phyloP scores from a whole-genome alignment of 2,113 vertebrate genomes.

The Pachycephala philippinensis region DNA sequence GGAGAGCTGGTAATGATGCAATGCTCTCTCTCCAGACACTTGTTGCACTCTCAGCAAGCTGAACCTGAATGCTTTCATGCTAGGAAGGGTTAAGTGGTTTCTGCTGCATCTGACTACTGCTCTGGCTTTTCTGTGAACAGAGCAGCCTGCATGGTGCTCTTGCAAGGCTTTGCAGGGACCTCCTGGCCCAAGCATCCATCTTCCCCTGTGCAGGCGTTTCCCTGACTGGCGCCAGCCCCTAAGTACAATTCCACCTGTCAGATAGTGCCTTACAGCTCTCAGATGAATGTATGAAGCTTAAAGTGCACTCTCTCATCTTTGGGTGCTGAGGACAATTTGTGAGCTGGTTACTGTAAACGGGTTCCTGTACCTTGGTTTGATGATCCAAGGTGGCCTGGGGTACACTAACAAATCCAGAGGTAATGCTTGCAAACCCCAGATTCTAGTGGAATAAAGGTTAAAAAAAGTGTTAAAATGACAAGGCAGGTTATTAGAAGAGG shows the following conservation, averaged over 20 bases:
- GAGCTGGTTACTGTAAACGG: neutral
- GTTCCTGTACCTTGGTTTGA: neutral
- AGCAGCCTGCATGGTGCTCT: neutral
- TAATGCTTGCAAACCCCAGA: neutral
- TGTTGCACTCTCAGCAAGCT: neutral
- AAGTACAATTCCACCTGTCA: neutral
- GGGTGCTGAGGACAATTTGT: neutral
- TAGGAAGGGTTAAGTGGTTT: neutral
- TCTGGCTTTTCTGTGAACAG: neutral
- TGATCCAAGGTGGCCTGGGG: neutral
- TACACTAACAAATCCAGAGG: too few species aligned
- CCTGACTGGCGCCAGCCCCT: neutral
- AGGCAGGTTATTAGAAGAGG: neutral
- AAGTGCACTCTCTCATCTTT: neutral
- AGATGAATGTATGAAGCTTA: neutral
- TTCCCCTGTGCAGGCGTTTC: neutral
- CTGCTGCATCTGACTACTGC: neutral
- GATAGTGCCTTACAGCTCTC: neutral
- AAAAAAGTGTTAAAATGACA: neutral
- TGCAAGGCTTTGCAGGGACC: neutral
- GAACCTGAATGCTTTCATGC: neutral
- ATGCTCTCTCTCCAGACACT: neutral
- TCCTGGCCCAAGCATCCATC: neutral
- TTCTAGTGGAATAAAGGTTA: neutral
- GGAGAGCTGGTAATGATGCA: neutral